Base-by-base conservation (phyloP, 2,797 vertebrate species). In the Enteromius anoplus region DNA sequence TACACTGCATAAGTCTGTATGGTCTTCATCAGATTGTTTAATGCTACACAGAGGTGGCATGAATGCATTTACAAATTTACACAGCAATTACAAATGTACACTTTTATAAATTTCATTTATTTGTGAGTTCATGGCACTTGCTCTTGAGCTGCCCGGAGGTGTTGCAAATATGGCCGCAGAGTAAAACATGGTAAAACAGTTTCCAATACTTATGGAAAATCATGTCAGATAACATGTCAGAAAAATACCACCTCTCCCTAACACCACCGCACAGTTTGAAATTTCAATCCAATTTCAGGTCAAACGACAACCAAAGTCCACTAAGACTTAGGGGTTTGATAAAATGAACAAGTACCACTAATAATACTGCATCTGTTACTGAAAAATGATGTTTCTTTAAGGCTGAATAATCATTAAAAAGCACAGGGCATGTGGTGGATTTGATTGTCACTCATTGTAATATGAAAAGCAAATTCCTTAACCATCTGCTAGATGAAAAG, bases 401-500 rank as follows among this genome's bases (percentile, higher is more conserved):
- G 40, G 40, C 29, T 60, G 40, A 83, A 83, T 70, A 83, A 77
- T 47, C 47, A 60, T 69, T 58, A 47, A 53, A 82, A 78, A 76
- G 21, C 64, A 76, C 47, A 26, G 26, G 51, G 32, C 51, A 81
- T 21, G 47, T 60, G 40, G 51, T 85, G 51, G 66, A 71, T 78
- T 83, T 62, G 81, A 75, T 29, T 17, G 49, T 68, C 71, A 76
- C n/a, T 76, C 62, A 47, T 64, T 21, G 47, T 69, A 62, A 60
- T 71, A 69, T 49, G 37, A 23, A 83, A 62, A 71, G 47, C 78
- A 53, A 53, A 68, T 68, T 80, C 49, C 47, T 42, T 26, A 51
- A 47, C 53, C 82, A 77, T 77, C 82, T 83, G 65, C 75, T 71
- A 9, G 37, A 78, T 29, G 40, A 83, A 77, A 78, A 68, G 58